Evolutionary conservation across 2,888 invertebrate genomes (phyloP), one percentile per base, ranked within the genome.

Genomic region (Enchytraeus crypticus): DNA sequence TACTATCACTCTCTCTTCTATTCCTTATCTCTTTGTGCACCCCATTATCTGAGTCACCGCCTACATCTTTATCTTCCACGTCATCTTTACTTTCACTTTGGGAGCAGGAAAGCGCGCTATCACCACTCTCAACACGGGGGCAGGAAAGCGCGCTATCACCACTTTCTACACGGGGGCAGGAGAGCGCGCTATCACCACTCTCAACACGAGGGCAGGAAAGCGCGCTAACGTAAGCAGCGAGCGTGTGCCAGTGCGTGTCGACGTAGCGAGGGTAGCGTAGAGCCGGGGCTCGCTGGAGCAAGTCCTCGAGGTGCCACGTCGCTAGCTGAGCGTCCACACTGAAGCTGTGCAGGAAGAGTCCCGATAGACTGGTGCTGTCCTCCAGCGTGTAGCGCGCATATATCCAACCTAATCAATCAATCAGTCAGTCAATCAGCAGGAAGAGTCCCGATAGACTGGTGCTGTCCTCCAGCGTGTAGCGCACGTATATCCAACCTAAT

Each of bases 291-390:
- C 8, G 38, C 38, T 11, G 38, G 38, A 8, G 38, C 38, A 8
- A 85, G 75, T 93, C 93, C 81, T 98, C 97, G 3, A 95, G 90
- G 78, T 90, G 89, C 0, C 91, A 90, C n/a, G 93, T 90, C 79
- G 90, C 87, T 55, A 98, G 82, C 75, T 98, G 98, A 75, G 92
- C 93, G 66, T 92, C 90, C 70, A 97, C 93, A 18, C 92, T 92
- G 76, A 91, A 92, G 69, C 89, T 91, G 77, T 97, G 96, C 57
- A 98, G 82, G 79, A 96, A 97, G 80, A 97, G 97, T 0, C 97
- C 97, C 1, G 54, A 11, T 8, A 38, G 38, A 38, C 38, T 18
- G 18, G 18, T 38, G 38, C 8, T 8, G 11, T 38, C 38, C 18
- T 18, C 11, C 38, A 11, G 38, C 8, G 11, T 11, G 38, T 18